These are phyloP conservation scores for Chrysochloris asiatica DNA, from an alignment of 2,113 vertebrate species.

Conservation along the genomic window DNA sequence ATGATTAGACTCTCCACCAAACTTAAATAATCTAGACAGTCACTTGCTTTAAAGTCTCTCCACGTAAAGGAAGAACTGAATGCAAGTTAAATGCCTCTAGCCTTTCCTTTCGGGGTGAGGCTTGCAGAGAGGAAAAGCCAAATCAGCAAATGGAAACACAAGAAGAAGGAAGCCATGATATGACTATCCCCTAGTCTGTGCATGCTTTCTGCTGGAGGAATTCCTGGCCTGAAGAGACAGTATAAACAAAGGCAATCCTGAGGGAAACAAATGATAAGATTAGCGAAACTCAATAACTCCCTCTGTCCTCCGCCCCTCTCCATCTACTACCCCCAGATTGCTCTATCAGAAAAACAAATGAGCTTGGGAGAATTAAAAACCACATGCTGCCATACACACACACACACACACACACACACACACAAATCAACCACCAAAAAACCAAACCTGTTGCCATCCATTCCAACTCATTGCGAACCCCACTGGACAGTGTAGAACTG, in stretches of 20 bases:
- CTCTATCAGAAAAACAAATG: slow-evolving; percentile 61
- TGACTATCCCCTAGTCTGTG: neutral
- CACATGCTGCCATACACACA: too few relatives aligned
- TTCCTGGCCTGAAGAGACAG: slow-evolving; percentile 59
- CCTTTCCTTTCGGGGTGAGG: neutral
- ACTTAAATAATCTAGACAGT: neutral
- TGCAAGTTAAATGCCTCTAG: slow-evolving; percentile 1
- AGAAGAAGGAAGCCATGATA: neutral
- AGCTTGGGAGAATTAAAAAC: neutral
- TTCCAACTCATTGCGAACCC: too few relatives aligned
- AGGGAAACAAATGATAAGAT: slow-evolving; percentile 74
- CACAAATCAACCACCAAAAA: too few relatives aligned
- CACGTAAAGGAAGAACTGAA: neutral
- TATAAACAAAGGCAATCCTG: slow-evolving; percentile 73
- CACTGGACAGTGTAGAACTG: too few relatives aligned
- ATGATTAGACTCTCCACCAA: neutral
- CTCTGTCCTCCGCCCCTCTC: slow-evolving; percentile 49
- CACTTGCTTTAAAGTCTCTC: neutral
- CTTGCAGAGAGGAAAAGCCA: neutral
- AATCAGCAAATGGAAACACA: slow-evolving; percentile 23
- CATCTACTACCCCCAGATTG: slow-evolving; percentile 44
- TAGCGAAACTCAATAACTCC: slow-evolving; percentile 75
- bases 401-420: too few relatives aligned
- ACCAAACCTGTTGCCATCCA: too few relatives aligned
- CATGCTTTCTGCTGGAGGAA: slow-evolving; percentile 53